Evolutionary conservation across 2,797 vertebrate genomes (phyloP), one percentile per base, ranked within the genome.

Genomic region (Thamnophis elegans): DNA sequence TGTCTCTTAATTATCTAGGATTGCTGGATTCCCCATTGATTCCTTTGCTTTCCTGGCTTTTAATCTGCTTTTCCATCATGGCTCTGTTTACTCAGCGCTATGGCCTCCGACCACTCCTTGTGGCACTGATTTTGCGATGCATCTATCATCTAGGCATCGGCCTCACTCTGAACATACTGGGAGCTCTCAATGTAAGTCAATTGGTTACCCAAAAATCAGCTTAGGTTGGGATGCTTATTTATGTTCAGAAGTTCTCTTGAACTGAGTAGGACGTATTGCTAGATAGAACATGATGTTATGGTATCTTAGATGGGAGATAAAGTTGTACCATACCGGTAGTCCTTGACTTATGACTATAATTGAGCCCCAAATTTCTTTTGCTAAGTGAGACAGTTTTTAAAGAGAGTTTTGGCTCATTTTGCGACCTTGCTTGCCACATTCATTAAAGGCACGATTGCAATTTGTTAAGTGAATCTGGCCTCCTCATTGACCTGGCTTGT

Each of bases 141-240:
- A 99, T 99, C 93, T 99, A 99, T 96, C 98, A 99, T 97, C 92
- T 99, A 10, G 99, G 99, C 96, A 99, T 99, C 1, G 98, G 99
- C 1, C 98, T 98, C 97, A 99, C 99, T 0, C 98, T 99, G 88
- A 98, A 98, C 94, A 97, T 99, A 94, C 97, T 99, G 92, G 99
- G 99, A 0, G 97, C 98, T 0, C 98, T 99, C 95, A 99, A 99
- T 1, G 99, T 99, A 96, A 98, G 99, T 97, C 18, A 78, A 85
- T 28, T 11, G 0, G 0, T 0, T 0, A 53, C 92, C n/a, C 91
- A 53, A n/a, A 88, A 32, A 36, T 47, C 54, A 54, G n/a, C 54
- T 22, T 36, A 53, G 42, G 47, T 62, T 65, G 51, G 26, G 20
- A 51, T 26, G 14, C 14, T 47, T 51, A 89, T 18, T 89, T 26